phyloP scores from a whole-genome alignment of 37 sponge, comb jelly and placozoan genomes.

The Beroe forskalii region DNA sequence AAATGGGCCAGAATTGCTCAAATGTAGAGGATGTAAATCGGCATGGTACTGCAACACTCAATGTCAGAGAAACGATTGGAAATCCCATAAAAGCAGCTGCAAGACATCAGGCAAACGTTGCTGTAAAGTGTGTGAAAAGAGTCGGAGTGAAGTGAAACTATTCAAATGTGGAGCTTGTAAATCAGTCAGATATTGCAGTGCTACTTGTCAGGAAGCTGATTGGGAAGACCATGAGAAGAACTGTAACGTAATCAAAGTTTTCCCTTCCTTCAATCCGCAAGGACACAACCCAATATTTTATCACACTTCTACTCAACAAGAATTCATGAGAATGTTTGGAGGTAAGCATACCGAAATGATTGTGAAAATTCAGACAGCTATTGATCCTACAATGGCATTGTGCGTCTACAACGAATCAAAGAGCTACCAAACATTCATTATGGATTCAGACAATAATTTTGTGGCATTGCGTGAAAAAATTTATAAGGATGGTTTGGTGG shows the following conservation, averaged over 20 bases:
- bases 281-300: not conserved
- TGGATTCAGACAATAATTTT: not conserved
- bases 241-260: not conserved
- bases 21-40: not conserved
- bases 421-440: not conserved
- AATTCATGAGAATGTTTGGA: not conserved
- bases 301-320: not conserved
- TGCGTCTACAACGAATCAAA: not conserved
- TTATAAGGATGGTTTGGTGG: not conserved
- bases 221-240: not conserved
- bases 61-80: not conserved
- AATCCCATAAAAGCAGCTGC: not conserved
- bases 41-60: not conserved
- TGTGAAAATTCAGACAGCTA: not conserved
- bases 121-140: not conserved
- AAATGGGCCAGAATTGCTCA: not conserved
- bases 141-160: too few species aligned
- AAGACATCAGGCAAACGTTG: not conserved
- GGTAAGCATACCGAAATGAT: not conserved
- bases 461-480: not conserved
- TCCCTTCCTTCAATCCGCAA: not conserved
- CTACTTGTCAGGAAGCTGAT: not conserved
- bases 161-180: not conserved
- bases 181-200: not conserved
- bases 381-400: not conserved